Evolutionary conservation across 2,113 vertebrate genomes (phyloP), one percentile per base, ranked within the genome.

Genomic region (Neoarius graeffei): DNA sequence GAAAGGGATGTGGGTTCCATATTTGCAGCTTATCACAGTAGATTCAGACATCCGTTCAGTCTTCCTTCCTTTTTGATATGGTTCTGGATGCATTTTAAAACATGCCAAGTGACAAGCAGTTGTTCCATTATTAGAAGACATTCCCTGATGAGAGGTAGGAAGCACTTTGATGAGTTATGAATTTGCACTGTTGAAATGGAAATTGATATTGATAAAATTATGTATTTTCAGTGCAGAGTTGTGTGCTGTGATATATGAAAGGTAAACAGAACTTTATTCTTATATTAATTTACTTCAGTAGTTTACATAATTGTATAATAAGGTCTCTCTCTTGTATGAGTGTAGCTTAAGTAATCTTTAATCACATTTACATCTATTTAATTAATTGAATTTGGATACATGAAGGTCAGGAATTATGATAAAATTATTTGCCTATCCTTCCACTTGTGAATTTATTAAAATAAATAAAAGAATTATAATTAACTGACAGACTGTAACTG

Each of bases 1-100:
- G 13, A 79, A 73, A 23, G 0, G 73, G 73, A 79, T 79, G 73
- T 62, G 64, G 54, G 57, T 82, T 62, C n/a, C 30, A 25, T 82
- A 82, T 82, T 35, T 62, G 59, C 5, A 35, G 1, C 17, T 25
- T n/a, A 89, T 89, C 90, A 84, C 5, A 56, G 19, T 15, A 71
- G 88, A 85, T 88, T 19, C 90, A 85, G 86, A 25, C 84, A 50
- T 86, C 80, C 86, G 1, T 81, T 81, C 23, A n/a, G 74, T 77
- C 20, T 13, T 56, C 17, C 8, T 62, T 27, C 59, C 54, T 76
- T 59, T 25, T 48, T 50, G 25, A 81, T 35, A 57, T 4, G 8
- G n/a, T 30, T 30, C 0, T 42, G 56, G 84, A 86, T 80, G 86
- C 83, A 42, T 50, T n/a, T 86, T 71, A 42, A 88, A 82, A 76